Base-by-base conservation (phyloP, 2,113 vertebrate species). In the Anolis sagrei region DNA sequence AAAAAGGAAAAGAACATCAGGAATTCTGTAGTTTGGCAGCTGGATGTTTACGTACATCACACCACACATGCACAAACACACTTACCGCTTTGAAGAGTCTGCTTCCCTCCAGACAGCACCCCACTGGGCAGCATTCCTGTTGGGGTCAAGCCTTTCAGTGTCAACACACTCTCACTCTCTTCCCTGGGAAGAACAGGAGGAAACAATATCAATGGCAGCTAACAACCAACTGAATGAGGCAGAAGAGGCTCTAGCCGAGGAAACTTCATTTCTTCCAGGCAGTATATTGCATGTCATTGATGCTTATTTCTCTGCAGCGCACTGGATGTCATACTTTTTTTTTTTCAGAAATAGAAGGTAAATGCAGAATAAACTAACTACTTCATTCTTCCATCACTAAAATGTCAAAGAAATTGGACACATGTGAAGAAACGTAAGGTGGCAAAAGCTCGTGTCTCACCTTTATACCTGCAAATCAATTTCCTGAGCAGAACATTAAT, bases 11-110 rank as follows among this genome's bases (percentile, higher is more conserved):
- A 39, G 34, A 79, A 23, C 51, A 44, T 48, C 34, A 79, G 19
- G 34, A 75, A 58, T 87, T 88, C 83, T 87, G 89, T 72, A 86
- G 76, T 3, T 86, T 82, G 86, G 90, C 29, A 4, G 86, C 27
- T 1, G 32, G 2, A 0, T 44, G 39, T 44, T 81, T 88, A 69
- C 1, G 44, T 14, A 70, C 7, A 13, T 11, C 85, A 87, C 3
- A 89, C 79, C 84, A 89, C 80, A 81, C 44, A 88, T 1, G 79
- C 76, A 83, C 84, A 81, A 36, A 88, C 74, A 86, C 48, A 91
- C 98, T 98, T 98, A 99, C 98, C 98, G 82, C 98, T 99, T 96
- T 99, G 98, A 90, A 99, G 97, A 77, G 99, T 99, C 93, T 99
- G 98, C 85, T 99, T 99, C 90, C 98, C 98, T 92, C 98, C 98